Conservation (phyloP, 2,797 vertebrate species). For the Loris lydekkerianus region DNA sequence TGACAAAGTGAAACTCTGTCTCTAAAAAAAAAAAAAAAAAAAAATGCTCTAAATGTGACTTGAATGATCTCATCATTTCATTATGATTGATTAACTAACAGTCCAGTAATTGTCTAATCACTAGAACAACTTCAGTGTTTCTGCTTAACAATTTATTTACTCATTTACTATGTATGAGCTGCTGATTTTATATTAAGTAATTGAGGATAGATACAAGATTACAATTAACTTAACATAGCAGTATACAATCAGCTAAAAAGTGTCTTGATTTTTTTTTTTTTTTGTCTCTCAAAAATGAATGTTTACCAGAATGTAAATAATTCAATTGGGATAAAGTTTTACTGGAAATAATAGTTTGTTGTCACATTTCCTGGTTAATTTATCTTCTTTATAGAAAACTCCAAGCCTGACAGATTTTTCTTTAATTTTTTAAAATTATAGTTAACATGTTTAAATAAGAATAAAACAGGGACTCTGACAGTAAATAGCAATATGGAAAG, state of each 20-base stretch:
- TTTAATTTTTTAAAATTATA: not conserved
- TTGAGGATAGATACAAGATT: not conserved
- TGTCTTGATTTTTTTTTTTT: not conserved
- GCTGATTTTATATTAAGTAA: slow-evolving; percentile 22
- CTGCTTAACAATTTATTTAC: not conserved
- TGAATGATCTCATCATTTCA: not conserved
- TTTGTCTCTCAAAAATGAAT: not conserved
- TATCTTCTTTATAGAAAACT: not conserved
- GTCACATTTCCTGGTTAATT: not conserved
- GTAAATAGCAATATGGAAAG: not conserved
- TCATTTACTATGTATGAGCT: not conserved
- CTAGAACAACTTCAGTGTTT: not conserved
- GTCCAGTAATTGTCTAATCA: not conserved
- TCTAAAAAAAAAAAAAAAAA: not conserved
- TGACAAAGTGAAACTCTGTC: too few species aligned
- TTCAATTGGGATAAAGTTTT: not conserved
- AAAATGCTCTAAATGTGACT: not conserved
- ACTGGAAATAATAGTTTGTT: not conserved
- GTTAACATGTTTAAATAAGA: not conserved
- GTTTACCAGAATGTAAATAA: not conserved
- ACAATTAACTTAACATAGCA: not conserved
- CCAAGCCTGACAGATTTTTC: not conserved
- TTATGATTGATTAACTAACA: slow-evolving; percentile 24
- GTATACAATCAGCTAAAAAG: not conserved
- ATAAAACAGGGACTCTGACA: not conserved